Evolutionary conservation across 2,113 vertebrate genomes (phyloP).

Genomic region (Nothocercus nigrocapillus): DNA sequence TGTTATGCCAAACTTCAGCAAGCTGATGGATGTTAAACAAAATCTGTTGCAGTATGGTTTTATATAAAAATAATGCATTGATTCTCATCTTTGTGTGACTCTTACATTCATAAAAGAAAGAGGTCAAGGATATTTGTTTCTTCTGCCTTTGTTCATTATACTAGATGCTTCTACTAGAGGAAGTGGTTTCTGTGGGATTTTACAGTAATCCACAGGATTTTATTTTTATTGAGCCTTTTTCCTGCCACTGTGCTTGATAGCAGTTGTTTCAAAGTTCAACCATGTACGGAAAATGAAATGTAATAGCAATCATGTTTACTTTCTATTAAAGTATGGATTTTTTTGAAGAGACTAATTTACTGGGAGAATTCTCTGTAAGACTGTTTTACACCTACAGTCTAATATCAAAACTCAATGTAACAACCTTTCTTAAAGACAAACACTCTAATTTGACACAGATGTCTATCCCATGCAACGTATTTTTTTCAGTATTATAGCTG

Average conservation of each 20-base stretch:
- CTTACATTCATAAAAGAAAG: constrained; percentile 1
- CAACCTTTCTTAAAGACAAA: constrained; percentile 26
- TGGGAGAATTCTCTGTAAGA: constrained; percentile 34
- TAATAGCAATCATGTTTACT: constrained; percentile 59
- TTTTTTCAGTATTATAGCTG: neutral
- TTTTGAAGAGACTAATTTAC: constrained; percentile 59
- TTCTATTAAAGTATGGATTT: constrained; percentile 62
- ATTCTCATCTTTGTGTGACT: neutral
- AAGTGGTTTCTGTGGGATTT: constrained; percentile 54
- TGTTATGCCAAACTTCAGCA: neutral
- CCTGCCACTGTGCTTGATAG: neutral
- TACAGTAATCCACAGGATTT: constrained; percentile 63
- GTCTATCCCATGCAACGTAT: neutral
- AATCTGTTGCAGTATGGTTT: neutral
- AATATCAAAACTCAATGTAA: constrained; percentile 33
- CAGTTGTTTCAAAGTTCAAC: constrained; percentile 59
- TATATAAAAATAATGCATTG: constrained; percentile 1
- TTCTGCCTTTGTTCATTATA: constrained; percentile 40
- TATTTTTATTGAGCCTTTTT: constrained; percentile 67
- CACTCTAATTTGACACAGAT: constrained; percentile 32
- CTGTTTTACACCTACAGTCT: constrained; percentile 33
- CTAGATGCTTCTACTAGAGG: neutral
- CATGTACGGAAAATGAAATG: constrained; percentile 43
- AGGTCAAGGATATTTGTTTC: constrained; percentile 8
- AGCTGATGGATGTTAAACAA: neutral